Evolutionary conservation across 1,140 invertebrate species (phyloP).

Genomic region (Ostrea edulis): DNA sequence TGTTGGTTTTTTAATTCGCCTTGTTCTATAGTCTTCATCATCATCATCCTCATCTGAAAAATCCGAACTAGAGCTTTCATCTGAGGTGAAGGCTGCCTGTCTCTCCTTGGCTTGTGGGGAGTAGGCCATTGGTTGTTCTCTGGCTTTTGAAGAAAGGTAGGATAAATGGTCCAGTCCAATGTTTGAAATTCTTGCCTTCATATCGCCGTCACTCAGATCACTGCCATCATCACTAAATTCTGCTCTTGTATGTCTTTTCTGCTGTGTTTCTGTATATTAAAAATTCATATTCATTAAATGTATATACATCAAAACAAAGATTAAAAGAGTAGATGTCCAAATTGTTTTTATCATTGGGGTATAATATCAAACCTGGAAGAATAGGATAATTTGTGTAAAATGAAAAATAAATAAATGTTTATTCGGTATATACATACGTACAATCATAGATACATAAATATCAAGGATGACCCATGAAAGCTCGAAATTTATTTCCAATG

Average conservation of each 20-base stretch:
- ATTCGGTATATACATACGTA: too few relatives aligned
- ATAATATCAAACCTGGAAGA: too few relatives aligned
- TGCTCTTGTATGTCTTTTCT: conserved; percentile 10
- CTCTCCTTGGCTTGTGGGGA: conserved; percentile 12
- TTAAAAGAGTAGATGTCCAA: too few relatives aligned
- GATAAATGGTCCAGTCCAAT: conserved; percentile 22
- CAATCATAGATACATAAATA: too few relatives aligned
- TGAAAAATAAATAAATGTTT: too few relatives aligned
- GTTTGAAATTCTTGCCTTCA: not conserved
- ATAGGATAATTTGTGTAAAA: too few relatives aligned
- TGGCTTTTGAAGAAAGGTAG: not conserved
- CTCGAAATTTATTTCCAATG: too few relatives aligned
- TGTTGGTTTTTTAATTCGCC: conserved; percentile 11
- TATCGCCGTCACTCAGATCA: not conserved
- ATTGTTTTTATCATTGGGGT: too few relatives aligned
- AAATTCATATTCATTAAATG: not conserved
- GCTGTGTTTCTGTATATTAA: not conserved
- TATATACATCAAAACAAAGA: too few relatives aligned
- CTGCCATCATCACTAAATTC: conserved; percentile 21
- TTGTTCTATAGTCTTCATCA: not conserved
- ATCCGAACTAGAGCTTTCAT: not conserved
- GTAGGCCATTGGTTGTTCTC: not conserved
- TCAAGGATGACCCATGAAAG: too few relatives aligned
- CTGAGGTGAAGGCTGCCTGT: conserved; percentile 13
- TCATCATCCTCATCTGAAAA: conserved; percentile 27